phyloP scores from a whole-genome alignment of 2,113 vertebrate species.

The Podocnemis expansa region DNA sequence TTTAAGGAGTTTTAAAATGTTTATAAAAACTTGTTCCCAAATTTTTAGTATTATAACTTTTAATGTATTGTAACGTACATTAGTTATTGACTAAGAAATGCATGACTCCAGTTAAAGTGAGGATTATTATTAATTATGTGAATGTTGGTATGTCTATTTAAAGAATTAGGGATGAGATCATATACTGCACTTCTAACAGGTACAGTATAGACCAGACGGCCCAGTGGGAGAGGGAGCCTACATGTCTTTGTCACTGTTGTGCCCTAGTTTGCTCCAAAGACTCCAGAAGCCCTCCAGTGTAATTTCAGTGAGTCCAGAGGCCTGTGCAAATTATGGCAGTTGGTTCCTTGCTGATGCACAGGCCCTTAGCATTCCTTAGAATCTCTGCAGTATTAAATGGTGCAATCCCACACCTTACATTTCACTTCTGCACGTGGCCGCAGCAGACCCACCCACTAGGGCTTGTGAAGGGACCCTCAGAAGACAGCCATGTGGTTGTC shows the following conservation, averaged over 20 bases:
- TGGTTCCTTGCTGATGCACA: neutral
- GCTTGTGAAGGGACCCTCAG: too few species aligned
- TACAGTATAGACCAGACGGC: neutral
- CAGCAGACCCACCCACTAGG: too few species aligned
- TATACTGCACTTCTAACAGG: too few species aligned
- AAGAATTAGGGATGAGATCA: too few species aligned
- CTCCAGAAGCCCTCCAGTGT: neutral
- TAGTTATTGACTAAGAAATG: neutral
- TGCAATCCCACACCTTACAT: neutral
- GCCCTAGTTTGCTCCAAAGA: neutral
- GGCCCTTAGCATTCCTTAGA: neutral
- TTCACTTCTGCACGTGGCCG: neutral
- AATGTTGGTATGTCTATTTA: neutral
- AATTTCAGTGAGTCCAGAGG: too few species aligned
- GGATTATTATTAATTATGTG: neutral
- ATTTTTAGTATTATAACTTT: neutral
- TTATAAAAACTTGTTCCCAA: too few species aligned
- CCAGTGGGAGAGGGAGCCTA: neutral
- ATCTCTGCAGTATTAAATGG: neutral
- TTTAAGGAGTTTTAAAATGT: neutral
- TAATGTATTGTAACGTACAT: neutral
- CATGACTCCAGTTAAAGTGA: neutral
- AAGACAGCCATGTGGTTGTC: neutral
- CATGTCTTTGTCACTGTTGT: neutral
- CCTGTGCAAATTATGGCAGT: neutral